Evolutionary conservation across 2,113 vertebrate species (phyloP).

Genomic region (Psittacara wagleri): DNA sequence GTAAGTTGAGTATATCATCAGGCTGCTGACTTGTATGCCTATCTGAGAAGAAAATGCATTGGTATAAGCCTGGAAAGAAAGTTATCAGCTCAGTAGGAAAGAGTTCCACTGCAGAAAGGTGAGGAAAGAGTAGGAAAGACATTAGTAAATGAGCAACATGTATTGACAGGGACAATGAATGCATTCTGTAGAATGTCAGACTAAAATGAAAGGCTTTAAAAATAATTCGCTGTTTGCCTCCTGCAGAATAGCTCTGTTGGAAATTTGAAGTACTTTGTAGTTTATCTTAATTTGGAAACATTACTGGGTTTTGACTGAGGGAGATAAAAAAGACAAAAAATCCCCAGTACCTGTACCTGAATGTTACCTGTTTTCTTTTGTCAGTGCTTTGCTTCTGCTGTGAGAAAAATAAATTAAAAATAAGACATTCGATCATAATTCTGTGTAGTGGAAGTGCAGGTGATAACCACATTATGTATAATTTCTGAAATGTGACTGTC

Average conservation of each 20-base stretch:
- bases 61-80: slow-evolving; percentile 71
- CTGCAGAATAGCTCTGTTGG: slow-evolving; percentile 33
- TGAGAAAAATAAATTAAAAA: background rate
- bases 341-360: background rate
- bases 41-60: slow-evolving; percentile 37
- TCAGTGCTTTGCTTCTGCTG: background rate
- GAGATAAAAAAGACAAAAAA: background rate
- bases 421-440: background rate
- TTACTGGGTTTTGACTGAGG: slow-evolving; percentile 11
- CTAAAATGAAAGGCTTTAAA: slow-evolving; percentile 52
- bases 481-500: background rate
- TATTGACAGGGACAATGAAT: slow-evolving; percentile 56
- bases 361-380: background rate
- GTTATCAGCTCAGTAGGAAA: slow-evolving; percentile 76
- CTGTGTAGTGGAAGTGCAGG: background rate
- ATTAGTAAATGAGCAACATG: slow-evolving; percentile 45
- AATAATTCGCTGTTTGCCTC: slow-evolving; percentile 37
- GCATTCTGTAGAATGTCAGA: slow-evolving; percentile 56
- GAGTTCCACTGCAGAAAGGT: slow-evolving; percentile 72
- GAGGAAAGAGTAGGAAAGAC: slow-evolving; percentile 65
- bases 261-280: slow-evolving; percentile 1
- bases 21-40: slow-evolving; percentile 60
- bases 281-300: slow-evolving; percentile 42
- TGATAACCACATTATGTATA: background rate
- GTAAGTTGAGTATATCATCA: slow-evolving; percentile 71